Base-by-base conservation (phyloP, 2,888 invertebrate genomes). In the Xestia sexstrigata region DNA sequence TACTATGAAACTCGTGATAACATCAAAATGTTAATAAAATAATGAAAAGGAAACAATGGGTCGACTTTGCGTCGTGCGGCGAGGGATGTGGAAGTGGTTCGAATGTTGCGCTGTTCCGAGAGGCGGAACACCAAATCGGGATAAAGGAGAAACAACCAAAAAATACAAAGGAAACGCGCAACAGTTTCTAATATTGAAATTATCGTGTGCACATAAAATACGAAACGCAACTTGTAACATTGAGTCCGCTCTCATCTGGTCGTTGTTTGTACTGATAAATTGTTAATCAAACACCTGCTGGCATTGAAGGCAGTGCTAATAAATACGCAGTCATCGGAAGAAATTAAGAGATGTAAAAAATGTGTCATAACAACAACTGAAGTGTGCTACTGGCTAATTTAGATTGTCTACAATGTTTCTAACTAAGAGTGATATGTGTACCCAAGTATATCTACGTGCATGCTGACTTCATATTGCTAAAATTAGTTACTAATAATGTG, bases 21-120 rank as follows among this genome's bases (percentile, higher is more conserved):
- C 85, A 87, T 71, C 81, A 85, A 89, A 90, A 88, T 87, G 88
- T 90, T 91, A 91, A 90, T 90, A 91, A 90, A 89, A 87, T 88
- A 88, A 89, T 89, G 79, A 91, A 93, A 89, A 83, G 23, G 26
- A 76, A 94, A 94, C 95, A 95, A 96, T 96, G 96, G 96, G 96
- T 96, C 91, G 96, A 96, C 96, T 96, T 96, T 89, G 92, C 92
- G 95, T 91, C 95, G 94, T 92, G 93, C 89, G 92, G 92, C 91
- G 87, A 85, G 91, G 94, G 94, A 90, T 83, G 75, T 86, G 91
- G 91, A 88, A 83, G 84, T 89, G 87, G 88, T 87, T 84, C 81
- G 86, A 82, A 83, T 80, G 70, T 74, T 68, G 82, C 74, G 75
- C 70, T 72, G 67, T 70, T 75, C 75, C 63, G 67, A 78, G 47